Conservation (phyloP, 2,113 vertebrate genomes). For the Glaucidium brasilianum region DNA sequence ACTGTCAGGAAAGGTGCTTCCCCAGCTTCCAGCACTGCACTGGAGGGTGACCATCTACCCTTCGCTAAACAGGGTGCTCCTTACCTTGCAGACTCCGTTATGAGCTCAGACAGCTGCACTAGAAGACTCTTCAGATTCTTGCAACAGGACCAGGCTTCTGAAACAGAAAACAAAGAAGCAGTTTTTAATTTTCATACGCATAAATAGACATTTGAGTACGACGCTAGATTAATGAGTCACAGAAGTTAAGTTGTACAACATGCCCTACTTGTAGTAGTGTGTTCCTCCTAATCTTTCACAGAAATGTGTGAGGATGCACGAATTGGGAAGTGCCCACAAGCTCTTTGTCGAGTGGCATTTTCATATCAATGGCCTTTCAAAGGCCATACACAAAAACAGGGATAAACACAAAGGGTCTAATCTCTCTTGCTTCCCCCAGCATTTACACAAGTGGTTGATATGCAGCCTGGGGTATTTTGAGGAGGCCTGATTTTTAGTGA, state of each 20-base stretch:
- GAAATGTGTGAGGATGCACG: background rate
- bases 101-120: background rate
- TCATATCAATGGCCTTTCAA: background rate
- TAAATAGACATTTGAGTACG: background rate
- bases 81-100: background rate
- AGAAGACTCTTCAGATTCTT: background rate
- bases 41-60: too few relatives aligned
- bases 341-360: constrained; percentile 1
- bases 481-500: background rate
- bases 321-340: background rate
- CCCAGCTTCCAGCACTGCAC: background rate
- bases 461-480: background rate
- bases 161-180: background rate
- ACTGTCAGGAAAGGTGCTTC: background rate
- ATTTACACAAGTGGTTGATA: background rate
- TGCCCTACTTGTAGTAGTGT: background rate
- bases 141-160: background rate
- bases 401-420: background rate
- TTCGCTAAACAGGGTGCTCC: background rate
- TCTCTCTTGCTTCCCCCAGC: background rate
- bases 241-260: background rate
- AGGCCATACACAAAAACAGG: background rate
- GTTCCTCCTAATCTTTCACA: background rate
- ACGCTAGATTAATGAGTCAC: background rate
- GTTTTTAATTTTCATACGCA: fast-evolving